Percentiles rank a stretch among this genome's conserved stretches.
Conservation (phyloP, 2,797 vertebrate genomes). For the Alfaro cultratus region DNA sequence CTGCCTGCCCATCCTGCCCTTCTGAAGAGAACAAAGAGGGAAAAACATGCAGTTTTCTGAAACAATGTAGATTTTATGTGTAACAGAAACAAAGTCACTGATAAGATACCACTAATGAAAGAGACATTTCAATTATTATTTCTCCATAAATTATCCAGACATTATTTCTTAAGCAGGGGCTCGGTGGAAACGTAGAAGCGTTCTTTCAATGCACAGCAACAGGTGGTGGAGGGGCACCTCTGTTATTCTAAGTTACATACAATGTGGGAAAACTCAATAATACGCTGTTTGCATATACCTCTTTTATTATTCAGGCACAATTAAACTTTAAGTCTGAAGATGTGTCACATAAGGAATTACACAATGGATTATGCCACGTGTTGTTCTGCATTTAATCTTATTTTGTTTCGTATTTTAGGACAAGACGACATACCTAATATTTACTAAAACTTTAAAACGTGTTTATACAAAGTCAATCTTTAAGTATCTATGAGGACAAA, state of each 20-base stretch:
- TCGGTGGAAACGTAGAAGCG: too few species aligned
- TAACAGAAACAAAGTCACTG: constrained; percentile 1
- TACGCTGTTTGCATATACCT: not conserved
- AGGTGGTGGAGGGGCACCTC: not conserved
- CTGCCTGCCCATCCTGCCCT: constrained; percentile 82
- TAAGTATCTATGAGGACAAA: not conserved
- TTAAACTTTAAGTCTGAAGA: not conserved
- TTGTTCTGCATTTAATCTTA: not conserved
- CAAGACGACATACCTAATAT: not conserved
- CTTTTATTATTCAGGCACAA: not conserved
- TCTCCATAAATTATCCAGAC: not conserved
- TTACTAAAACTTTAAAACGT: not conserved
- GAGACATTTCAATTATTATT: not conserved
- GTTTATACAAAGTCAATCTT: not conserved
- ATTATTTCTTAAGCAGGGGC: not conserved
- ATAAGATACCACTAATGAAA: not conserved
- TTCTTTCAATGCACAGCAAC: not conserved
- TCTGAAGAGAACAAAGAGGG: constrained; percentile 38
- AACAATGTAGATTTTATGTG: not conserved
- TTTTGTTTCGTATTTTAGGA: not conserved
- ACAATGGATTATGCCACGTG: not conserved
- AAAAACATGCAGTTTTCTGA: not conserved
- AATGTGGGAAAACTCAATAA: not conserved
- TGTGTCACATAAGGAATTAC: not conserved
- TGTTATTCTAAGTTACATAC: not conserved